These are phyloP conservation scores for Nomada fabriciana DNA, from an alignment of 2,888 invertebrate genomes.

Conservation along the genomic window DNA sequence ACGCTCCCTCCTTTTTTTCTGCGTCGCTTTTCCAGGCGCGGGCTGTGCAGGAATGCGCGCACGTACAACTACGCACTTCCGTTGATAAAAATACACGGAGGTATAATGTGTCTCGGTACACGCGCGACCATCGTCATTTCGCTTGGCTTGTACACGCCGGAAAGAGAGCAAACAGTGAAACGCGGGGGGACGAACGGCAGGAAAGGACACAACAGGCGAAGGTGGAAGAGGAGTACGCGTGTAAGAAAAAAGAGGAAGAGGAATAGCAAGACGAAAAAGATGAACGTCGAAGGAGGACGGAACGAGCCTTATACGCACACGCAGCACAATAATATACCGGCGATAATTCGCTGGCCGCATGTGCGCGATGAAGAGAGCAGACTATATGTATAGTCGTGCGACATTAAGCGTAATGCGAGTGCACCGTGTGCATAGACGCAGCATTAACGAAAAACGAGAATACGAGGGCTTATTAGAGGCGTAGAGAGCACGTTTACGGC, in stretches of 20 bases:
- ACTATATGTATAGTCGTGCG: slow-evolving; percentile 51
- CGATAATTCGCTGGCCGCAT: slow-evolving; percentile 71
- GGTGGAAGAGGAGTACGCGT: neutral
- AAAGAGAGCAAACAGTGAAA: slow-evolving; percentile 32
- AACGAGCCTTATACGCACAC: slow-evolving; percentile 59
- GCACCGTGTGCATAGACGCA: slow-evolving; percentile 65
- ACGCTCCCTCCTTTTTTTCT: slow-evolving; percentile 6
- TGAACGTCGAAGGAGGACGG: slow-evolving; percentile 37
- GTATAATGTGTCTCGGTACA: slow-evolving; percentile 78
- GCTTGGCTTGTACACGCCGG: slow-evolving; percentile 52
- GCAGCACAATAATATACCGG: slow-evolving; percentile 74
- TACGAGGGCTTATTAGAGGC: slow-evolving; percentile 51
- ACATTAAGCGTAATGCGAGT: slow-evolving; percentile 75
- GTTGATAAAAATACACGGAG: slow-evolving; percentile 83
- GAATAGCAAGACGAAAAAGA: neutral
- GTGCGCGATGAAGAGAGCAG: slow-evolving; percentile 42
- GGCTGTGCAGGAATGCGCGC: slow-evolving; percentile 79
- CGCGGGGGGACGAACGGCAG: neutral
- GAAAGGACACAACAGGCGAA: neutral
- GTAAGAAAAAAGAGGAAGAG: neutral
- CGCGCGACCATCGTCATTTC: slow-evolving; percentile 72
- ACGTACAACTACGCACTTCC: slow-evolving; percentile 83
- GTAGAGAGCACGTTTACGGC: slow-evolving; percentile 26
- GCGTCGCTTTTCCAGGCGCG: slow-evolving; percentile 74
- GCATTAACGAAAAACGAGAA: slow-evolving; percentile 72